Percentiles rank a stretch among this genome's conserved stretches.
Evolutionary conservation across 1,140 invertebrate genomes (phyloP).

Genomic region (Lasaia peninsularis): DNA sequence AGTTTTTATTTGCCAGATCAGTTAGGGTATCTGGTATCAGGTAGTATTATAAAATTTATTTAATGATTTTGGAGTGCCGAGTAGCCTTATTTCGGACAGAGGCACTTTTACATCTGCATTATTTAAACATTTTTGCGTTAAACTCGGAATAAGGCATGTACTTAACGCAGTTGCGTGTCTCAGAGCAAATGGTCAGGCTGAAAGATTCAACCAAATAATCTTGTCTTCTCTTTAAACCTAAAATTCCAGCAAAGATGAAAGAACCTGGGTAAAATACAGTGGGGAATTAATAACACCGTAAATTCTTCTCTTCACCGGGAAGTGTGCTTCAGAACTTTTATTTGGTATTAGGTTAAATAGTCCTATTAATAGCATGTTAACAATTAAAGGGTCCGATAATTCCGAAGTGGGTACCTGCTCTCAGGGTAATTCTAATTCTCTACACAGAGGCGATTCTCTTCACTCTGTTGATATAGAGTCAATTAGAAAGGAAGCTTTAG

Average conservation of each 20-base stretch:
- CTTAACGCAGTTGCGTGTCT: constrained; percentile 30
- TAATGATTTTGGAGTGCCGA: constrained; percentile 25
- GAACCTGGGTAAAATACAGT: constrained; percentile 27
- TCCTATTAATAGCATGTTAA: constrained; percentile 20
- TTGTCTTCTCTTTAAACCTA: constrained; percentile 22
- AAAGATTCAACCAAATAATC: constrained; percentile 29
- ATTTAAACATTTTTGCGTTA: constrained; percentile 25
- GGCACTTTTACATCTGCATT: constrained; percentile 27
- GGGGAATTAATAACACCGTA: constrained; percentile 30
- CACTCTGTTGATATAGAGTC: too few species aligned
- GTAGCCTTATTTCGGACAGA: constrained; percentile 27
- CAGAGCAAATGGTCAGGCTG: constrained; percentile 28
- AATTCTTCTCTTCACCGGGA: constrained; percentile 25
- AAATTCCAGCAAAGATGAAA: constrained; percentile 22
- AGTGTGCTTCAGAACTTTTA: constrained; percentile 20
- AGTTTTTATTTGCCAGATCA: constrained; percentile 23
- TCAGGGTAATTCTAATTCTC: too few species aligned
- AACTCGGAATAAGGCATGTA: constrained; percentile 28
- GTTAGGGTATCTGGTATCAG: constrained; percentile 20
- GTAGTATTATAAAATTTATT: constrained; percentile 25
- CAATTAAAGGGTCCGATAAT: background rate
- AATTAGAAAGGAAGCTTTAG: background rate
- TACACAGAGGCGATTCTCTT: too few species aligned
- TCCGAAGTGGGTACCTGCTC: background rate
- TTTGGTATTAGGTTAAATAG: constrained; percentile 26